Evolutionary conservation across 2,797 vertebrate genomes (phyloP).

Genomic region (Platalea minor): DNA sequence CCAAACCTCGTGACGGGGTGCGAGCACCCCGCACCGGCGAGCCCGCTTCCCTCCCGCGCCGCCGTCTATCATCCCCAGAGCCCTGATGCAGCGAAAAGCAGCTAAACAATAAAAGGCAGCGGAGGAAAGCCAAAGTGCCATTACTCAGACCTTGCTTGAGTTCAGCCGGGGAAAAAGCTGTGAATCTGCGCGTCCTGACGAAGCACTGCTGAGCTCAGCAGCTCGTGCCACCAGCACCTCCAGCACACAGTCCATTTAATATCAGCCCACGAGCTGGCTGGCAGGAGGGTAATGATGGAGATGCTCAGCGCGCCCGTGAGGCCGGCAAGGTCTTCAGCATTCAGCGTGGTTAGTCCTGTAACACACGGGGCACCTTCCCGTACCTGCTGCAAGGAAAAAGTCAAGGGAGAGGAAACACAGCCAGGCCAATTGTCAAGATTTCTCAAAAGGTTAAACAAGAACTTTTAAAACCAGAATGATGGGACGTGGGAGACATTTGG

Average conservation of each 20-base stretch:
- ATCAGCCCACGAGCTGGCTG: conserved; percentile 50
- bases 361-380: conserved; percentile 68
- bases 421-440: no score
- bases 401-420: background rate
- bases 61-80: background rate
- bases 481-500: background rate
- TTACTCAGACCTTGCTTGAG: conserved; percentile 63
- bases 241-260: conserved; percentile 60
- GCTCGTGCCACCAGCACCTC: conserved; percentile 16
- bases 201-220: conserved; percentile 53
- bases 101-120: background rate
- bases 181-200: conserved; percentile 40
- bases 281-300: conserved; percentile 45
- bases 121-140: background rate
- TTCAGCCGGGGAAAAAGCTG: conserved; percentile 71
- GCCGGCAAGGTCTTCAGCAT: conserved; percentile 62
- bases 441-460: background rate
- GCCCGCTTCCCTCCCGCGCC: background rate
- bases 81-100: background rate
- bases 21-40: background rate
- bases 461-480: background rate
- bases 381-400: conserved; percentile 42
- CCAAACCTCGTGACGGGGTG: background rate
- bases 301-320: conserved; percentile 63
- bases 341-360: conserved; percentile 53